A percentile compares a stretch with the other conserved stretches of the same genome.
phyloP scores from a whole-genome alignment of 2,113 vertebrate genomes.

The Cichladusa arquata region DNA sequence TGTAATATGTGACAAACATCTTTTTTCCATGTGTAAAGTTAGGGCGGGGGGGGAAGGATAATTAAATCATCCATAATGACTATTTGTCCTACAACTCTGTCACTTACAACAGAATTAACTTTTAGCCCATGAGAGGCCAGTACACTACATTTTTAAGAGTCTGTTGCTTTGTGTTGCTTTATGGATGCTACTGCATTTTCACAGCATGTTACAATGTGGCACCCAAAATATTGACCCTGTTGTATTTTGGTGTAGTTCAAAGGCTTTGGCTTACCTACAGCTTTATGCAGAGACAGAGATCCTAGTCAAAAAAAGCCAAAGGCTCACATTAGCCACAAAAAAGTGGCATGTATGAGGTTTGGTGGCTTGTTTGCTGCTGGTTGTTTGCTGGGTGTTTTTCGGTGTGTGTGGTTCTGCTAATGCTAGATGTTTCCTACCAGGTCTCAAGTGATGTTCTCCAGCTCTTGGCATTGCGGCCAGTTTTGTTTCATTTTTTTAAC shows the following conservation, averaged over 20 bases:
- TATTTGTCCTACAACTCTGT: background rate
- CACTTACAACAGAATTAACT: background rate
- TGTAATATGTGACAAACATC: rapidly evolving
- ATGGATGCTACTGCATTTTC: rapidly evolving
- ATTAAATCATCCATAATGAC: background rate
- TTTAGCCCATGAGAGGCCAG: background rate
- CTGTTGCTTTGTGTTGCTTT: background rate
- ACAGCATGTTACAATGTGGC: background rate
- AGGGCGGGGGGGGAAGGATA: rapidly evolving
- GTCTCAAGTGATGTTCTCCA: background rate
- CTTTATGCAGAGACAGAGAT: background rate
- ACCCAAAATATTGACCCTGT: background rate
- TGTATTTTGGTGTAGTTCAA: background rate
- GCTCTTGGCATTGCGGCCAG: rapidly evolving
- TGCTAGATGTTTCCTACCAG: background rate
- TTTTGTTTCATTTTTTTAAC: background rate
- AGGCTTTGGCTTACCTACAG: background rate
- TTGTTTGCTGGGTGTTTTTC: rapidly evolving
- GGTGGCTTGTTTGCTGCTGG: background rate
- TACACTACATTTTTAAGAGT: background rate
- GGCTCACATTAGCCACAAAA: background rate
- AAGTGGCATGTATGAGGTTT: background rate
- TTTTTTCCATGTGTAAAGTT: background rate
- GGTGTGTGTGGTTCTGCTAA: background rate
- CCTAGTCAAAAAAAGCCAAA: background rate